Evolutionary conservation across 2,888 invertebrate genomes (phyloP).

Genomic region (Baccha elongata): DNA sequence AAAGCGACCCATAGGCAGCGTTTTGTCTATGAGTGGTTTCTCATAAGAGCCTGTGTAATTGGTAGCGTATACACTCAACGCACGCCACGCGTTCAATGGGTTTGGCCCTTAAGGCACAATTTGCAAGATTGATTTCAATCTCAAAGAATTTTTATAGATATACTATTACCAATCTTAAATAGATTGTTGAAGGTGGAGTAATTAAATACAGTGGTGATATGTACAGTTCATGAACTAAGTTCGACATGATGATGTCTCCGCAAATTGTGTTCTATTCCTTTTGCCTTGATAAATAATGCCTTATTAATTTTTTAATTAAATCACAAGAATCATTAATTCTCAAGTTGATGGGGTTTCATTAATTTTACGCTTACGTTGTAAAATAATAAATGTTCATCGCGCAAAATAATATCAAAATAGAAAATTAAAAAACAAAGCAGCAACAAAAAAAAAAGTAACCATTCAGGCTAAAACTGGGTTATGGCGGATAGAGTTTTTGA

Average conservation of each 20-base stretch:
- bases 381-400: constrained; percentile 42
- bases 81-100: too few relatives aligned
- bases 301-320: constrained; percentile 74
- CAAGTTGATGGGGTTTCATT: constrained; percentile 71
- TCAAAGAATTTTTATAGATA: too few relatives aligned
- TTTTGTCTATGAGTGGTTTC: too few relatives aligned
- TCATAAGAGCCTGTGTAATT: too few relatives aligned
- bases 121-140: not conserved
- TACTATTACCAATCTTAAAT: too few relatives aligned
- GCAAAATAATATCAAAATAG: not conserved
- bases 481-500: constrained; percentile 46
- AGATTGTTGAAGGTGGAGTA: too few relatives aligned
- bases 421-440: not conserved
- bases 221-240: constrained; percentile 7
- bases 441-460: constrained; percentile 6
- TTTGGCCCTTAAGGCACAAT: too few relatives aligned
- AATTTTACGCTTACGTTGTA: constrained; percentile 72
- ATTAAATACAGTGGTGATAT: too few relatives aligned
- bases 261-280: constrained; percentile 16
- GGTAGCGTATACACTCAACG: too few relatives aligned
- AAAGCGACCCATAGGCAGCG: too few relatives aligned
- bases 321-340: constrained; percentile 73
- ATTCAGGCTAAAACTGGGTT: constrained; percentile 59
- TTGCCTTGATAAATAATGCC: constrained; percentile 65
- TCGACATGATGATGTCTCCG: not conserved